Base-by-base conservation (phyloP, 1,140 invertebrate species). In the Drosophila parvula region DNA sequence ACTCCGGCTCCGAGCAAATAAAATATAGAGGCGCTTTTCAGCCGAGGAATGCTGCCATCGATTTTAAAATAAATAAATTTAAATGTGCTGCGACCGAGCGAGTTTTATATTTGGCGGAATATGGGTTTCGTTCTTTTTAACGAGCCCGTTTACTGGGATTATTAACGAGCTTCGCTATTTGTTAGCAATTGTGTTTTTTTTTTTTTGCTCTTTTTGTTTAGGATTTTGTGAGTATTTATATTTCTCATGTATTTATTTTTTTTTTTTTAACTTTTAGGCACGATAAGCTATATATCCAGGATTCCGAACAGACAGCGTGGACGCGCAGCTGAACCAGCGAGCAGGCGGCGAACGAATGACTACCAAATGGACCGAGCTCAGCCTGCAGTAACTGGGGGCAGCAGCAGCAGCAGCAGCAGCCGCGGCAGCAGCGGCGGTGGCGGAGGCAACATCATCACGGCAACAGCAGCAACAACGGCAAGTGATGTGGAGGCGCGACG, bases 311-410 rank as follows among this genome's bases (percentile, higher is more conserved):
- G 43, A 59, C 56, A 71, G 45, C 83, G 75, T 86, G 81, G 78
- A 71, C 81, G 85, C 84, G 80, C 84, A 89, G 84, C 83, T 88
- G 83, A 88, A 88, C 85, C 78, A 88, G 84, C 84, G 84, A 88
- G 81, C 83, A 68, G 84, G 84, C 84, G 78, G 84, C 84, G 68
- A 88, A 80, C 84, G 84, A 89, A 88, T 88, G 85, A 88, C 68
- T 84, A 89, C 80, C 84, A 89, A 81, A 90, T 88, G 84, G 84
- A 89, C 80, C 79, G 84, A 83, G 77, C 78, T 67, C 61, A 76
- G 71, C 30, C 74, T 59, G 74, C 70, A 70, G 68, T 74, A 75
- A 74, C 71, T 74, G 73, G 55, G 75, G 74, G 78, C 63, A 80
- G 80, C 80, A 84, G 84, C 77, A 77, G 82, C 74, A 85, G 73